These are phyloP conservation scores for Hystrix cristata DNA, from an alignment of 2,113 vertebrate genomes.

Conservation along the genomic window DNA sequence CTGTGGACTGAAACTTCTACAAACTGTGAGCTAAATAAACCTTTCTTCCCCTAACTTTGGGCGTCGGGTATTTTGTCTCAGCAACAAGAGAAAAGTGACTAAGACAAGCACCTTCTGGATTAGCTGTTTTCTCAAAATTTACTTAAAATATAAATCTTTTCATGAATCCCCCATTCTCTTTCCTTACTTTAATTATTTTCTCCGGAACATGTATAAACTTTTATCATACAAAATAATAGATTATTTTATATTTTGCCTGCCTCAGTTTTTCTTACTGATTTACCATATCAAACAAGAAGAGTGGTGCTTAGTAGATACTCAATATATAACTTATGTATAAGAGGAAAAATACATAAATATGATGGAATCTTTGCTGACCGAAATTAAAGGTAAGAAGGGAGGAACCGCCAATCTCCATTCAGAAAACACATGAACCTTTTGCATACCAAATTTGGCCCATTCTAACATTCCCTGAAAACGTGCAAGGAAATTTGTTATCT, in stretches of 20 bases:
- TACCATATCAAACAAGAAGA: background rate
- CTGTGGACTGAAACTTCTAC: no score
- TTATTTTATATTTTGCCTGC: background rate
- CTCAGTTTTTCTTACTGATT: background rate
- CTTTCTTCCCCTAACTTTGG: no score
- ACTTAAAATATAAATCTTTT: background rate
- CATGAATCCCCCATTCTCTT: background rate
- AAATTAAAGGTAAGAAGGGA: background rate
- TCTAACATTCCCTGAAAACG: background rate
- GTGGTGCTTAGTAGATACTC: background rate
- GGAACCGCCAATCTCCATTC: background rate
- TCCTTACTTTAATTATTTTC: background rate
- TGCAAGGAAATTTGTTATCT: background rate
- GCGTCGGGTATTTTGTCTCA: no score
- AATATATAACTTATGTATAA: background rate
- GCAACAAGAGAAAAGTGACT: no score
- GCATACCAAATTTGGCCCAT: background rate
- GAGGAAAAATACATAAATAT: no score
- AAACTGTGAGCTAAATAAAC: no score
- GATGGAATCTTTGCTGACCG: background rate
- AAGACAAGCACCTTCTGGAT: background rate
- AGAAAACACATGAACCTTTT: background rate
- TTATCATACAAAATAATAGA: background rate
- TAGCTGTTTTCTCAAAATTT: background rate
- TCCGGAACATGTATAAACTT: background rate